Conservation (phyloP, 2,113 vertebrate genomes). For the Hemibagrus wyckioides region DNA sequence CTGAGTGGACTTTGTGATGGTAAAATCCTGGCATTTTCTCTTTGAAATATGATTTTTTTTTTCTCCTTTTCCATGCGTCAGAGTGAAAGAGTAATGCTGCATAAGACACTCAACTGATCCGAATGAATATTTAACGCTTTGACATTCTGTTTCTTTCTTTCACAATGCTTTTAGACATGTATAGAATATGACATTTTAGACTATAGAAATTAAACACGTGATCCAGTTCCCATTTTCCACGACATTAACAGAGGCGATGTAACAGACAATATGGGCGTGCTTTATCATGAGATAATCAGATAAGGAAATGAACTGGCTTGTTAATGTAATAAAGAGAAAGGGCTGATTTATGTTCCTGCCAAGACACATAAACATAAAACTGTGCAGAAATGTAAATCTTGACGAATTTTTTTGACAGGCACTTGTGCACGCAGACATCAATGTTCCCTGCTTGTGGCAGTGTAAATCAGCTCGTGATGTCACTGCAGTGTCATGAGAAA, state of each 20-base stretch:
- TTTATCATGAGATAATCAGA: background rate
- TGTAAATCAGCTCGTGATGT: slow-evolving; percentile 6
- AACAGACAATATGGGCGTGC: background rate
- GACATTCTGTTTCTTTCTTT: background rate
- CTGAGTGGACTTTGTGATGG: slow-evolving; percentile 26
- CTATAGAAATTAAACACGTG: background rate
- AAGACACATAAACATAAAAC: background rate
- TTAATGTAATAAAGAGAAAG: background rate
- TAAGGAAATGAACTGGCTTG: background rate
- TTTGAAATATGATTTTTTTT: background rate
- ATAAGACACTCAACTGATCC: background rate
- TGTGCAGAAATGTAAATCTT: background rate
- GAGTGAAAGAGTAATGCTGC: background rate
- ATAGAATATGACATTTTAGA: background rate
- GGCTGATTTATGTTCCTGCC: background rate
- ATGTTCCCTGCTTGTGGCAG: background rate
- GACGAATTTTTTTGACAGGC: background rate
- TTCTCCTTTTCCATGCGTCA: background rate
- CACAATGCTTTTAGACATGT: background rate
- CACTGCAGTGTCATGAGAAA: background rate
- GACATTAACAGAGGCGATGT: background rate
- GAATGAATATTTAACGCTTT: background rate
- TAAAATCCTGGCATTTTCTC: slow-evolving; percentile 26
- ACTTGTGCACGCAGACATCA: background rate
- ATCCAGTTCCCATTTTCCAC: background rate